Evolutionary conservation across 2,888 invertebrate genomes (phyloP), one percentile per base, ranked within the genome.

Genomic region (Leptarthrus brevirostris): DNA sequence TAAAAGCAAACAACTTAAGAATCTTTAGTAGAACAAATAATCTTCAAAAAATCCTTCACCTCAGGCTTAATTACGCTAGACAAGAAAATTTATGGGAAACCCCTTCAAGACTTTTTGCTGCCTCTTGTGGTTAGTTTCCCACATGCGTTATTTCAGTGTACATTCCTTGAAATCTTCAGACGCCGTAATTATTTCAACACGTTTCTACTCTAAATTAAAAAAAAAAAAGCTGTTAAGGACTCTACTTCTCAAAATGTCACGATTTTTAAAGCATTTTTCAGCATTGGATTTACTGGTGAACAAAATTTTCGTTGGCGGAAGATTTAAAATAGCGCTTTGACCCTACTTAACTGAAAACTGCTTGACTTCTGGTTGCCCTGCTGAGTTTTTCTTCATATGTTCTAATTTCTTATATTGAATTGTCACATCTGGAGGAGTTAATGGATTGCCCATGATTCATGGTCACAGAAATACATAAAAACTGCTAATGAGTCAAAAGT

Each of bases 271-370:
- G 3, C n/a, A n/a, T 56, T 56, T 56, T 56, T 30, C 34, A 30
- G 4, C 30, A 6, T 6, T 30, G 8, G 30, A n/a, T n/a, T n/a
- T n/a, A n/a, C n/a, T n/a, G n/a, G n/a, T n/a, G n/a, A n/a, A n/a
- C 5, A 30, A 30, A 30, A 1, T 30, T 30, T 8, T 30, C 8
- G 30, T 6, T 14, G 8, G 16, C 24, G 30, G 56, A 30, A 3
- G 30, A 14, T 56, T 54, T 56, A 56, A 56, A 56, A 56, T 56
- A 56, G 26, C 14, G 8, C 56, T 56, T 24, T 34, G 56, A 56
- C 56, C 56, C 56, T 56, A 56, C 56, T 56, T 56, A 56, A 56
- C 56, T 14, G 56, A 56, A 56, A 30, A 30, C 26, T 30, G 6
- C n/a, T 44, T 44, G n/a, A 44, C 30, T 30, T 56, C 30, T 16